phyloP scores from a whole-genome alignment of 92 coral and sea anemone species.

The Phenganax marumi region DNA sequence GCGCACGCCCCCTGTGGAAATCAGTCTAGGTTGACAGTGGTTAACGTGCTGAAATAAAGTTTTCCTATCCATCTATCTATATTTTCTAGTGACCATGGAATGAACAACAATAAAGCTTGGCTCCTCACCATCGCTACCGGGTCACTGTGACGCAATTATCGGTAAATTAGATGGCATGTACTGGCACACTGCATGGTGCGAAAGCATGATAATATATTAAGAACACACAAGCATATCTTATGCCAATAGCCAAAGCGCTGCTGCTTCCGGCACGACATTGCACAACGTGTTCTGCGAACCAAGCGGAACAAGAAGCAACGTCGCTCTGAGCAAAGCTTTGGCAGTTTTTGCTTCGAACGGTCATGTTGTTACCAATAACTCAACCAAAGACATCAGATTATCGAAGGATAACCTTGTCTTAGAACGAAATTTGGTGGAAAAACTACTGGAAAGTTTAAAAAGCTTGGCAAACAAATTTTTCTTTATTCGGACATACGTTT shows the following conservation, averaged over 20 bases:
- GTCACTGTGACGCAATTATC: no score
- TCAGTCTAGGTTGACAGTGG: no score
- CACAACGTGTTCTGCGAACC: slow-evolving; percentile 71
- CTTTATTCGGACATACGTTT: no score
- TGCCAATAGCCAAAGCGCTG: slow-evolving; percentile 60
- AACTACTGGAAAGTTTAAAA: slow-evolving; percentile 54
- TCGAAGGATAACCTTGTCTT: slow-evolving; percentile 56
- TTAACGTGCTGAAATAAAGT: no score
- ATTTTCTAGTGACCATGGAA: no score
- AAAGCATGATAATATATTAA: background rate
- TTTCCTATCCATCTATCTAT: no score
- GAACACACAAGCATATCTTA: slow-evolving; percentile 1
- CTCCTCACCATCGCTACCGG: no score
- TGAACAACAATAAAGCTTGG: no score
- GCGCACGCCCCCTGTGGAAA: no score
- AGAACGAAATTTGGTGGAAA: slow-evolving; percentile 53
- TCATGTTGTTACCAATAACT: slow-evolving; percentile 70
- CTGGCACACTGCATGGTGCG: background rate
- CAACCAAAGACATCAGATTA: slow-evolving; percentile 69
- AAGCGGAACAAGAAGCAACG: slow-evolving; percentile 87
- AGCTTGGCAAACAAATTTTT: no score
- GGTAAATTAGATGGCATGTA: background rate
- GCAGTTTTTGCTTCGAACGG: slow-evolving; percentile 71
- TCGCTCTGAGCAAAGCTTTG: slow-evolving; percentile 69
- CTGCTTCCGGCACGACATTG: slow-evolving; percentile 60